A percentile compares a stretch with the other conserved stretches of the same genome.
These are phyloP conservation scores for Sarotherodon lohbergeri DNA, from an alignment of 2,113 vertebrate species.

Conservation along the genomic window DNA sequence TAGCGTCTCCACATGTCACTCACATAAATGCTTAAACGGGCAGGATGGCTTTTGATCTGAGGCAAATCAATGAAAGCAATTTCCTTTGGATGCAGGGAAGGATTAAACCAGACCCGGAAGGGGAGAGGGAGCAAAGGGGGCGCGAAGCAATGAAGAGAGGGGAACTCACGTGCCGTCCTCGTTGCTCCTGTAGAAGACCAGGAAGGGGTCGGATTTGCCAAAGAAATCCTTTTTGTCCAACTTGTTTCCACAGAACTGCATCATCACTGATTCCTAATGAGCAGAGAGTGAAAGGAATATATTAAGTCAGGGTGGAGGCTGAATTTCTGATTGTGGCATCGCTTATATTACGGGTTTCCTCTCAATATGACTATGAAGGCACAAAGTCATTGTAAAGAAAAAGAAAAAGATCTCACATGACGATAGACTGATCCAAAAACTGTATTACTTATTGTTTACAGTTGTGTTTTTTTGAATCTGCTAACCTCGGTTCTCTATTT, in stretches of 20 bases:
- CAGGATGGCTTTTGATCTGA: conserved; percentile 4
- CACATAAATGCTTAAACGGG: conserved; percentile 14
- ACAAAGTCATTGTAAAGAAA: neutral
- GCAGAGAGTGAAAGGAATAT: neutral
- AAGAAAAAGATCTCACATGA: neutral
- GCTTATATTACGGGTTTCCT: neutral
- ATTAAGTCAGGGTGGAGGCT: neutral
- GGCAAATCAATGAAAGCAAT: conserved; percentile 53
- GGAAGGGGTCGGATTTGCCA: conserved; percentile 86
- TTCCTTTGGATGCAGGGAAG: conserved; percentile 33
- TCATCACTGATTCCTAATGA: conserved; percentile 81
- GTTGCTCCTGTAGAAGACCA: conserved; percentile 86
- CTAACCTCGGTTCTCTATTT: neutral
- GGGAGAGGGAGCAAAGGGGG: neutral
- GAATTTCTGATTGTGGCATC: fast-evolving
- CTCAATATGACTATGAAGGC: neutral
- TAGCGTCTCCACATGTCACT: neutral
- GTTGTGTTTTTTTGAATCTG: neutral
- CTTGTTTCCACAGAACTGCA: conserved; percentile 88
- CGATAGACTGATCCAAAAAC: neutral
- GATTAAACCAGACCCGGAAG: conserved; percentile 21
- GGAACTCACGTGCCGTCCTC: conserved; percentile 83
- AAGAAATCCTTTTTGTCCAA: conserved; percentile 90
- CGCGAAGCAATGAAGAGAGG: neutral
- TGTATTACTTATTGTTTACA: fast-evolving